Percentiles rank a stretch among this genome's conserved stretches.
Evolutionary conservation across 2,113 vertebrate genomes (phyloP).

Genomic region (Phylloscopus trochilus): DNA sequence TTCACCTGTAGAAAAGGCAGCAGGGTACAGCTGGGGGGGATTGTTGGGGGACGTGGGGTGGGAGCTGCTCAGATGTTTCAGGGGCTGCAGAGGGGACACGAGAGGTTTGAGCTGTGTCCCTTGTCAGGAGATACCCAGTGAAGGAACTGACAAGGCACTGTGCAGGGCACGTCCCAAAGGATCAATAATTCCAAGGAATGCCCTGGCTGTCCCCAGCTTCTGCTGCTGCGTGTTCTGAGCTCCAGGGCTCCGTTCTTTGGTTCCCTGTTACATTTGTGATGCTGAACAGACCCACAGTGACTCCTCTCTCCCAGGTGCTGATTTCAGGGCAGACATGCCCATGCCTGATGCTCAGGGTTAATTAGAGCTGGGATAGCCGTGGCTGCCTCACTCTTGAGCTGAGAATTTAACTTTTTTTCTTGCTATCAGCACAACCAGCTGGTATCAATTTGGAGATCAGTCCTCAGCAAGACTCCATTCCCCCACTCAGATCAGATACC

Average conservation of each 20-base stretch:
- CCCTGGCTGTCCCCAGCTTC: not conserved
- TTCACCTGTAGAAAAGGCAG: not conserved
- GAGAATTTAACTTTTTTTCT: not conserved
- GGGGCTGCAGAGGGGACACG: fast-evolving
- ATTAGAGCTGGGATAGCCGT: not conserved
- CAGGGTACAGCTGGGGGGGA: not conserved
- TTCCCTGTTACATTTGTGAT: not conserved
- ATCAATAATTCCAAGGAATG: fast-evolving
- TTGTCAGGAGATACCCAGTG: fast-evolving
- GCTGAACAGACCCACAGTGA: not conserved
- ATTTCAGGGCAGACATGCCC: not conserved
- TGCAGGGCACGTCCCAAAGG: not conserved
- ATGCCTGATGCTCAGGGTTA: not conserved
- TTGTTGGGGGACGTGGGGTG: not conserved
- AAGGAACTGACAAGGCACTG: fast-evolving
- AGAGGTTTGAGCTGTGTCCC: not conserved
- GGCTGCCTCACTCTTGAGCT: not conserved
- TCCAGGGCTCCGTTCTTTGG: fast-evolving
- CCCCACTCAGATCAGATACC: not conserved
- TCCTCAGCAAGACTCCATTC: not conserved
- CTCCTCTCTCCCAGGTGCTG: not conserved
- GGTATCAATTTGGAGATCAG: not conserved
- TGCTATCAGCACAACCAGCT: not conserved
- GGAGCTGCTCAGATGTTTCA: not conserved
- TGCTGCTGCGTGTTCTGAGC: not conserved